Evolutionary conservation across 1,140 invertebrate genomes (phyloP).

Genomic region (Lerema accius): DNA sequence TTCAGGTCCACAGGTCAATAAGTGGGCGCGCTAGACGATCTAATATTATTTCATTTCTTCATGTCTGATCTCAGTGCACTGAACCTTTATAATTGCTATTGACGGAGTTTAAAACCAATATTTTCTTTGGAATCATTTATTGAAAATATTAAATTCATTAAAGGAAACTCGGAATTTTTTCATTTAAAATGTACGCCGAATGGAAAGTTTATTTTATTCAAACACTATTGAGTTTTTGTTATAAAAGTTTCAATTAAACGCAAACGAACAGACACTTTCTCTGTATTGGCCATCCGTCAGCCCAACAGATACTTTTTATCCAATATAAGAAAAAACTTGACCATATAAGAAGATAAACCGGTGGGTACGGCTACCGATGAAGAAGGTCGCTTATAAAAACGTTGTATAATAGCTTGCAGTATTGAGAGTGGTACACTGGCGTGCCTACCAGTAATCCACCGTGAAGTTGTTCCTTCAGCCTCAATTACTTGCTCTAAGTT

Average conservation of each 20-base stretch:
- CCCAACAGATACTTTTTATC: slow-evolving; percentile 6
- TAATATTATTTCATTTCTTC: slow-evolving; percentile 23
- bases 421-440: slow-evolving; percentile 7
- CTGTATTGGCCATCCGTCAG: slow-evolving; percentile 1
- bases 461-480: slow-evolving; percentile 31
- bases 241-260: slow-evolving; percentile 2
- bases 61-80: not conserved
- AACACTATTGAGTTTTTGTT: not conserved
- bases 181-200: not conserved
- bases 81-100: slow-evolving; percentile 3
- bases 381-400: slow-evolving; percentile 6
- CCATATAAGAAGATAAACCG: slow-evolving; percentile 19
- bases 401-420: not conserved
- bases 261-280: slow-evolving; percentile 12
- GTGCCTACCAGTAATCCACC: slow-evolving; percentile 30
- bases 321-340: slow-evolving; percentile 9
- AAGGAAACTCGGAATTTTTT: slow-evolving; percentile 2
- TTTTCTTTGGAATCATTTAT: not conserved
- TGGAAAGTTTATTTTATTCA: slow-evolving; percentile 18
- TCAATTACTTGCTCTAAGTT: slow-evolving; percentile 20
- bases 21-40: slow-evolving; percentile 24
- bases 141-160: not conserved
- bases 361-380: slow-evolving; percentile 8
- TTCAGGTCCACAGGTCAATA: slow-evolving; percentile 37
- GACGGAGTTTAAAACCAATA: not conserved